Percentiles rank a stretch among this genome's conserved stretches.
phyloP scores from a whole-genome alignment of 2,888 invertebrate species.

The Pollenia griseotomentosa region DNA sequence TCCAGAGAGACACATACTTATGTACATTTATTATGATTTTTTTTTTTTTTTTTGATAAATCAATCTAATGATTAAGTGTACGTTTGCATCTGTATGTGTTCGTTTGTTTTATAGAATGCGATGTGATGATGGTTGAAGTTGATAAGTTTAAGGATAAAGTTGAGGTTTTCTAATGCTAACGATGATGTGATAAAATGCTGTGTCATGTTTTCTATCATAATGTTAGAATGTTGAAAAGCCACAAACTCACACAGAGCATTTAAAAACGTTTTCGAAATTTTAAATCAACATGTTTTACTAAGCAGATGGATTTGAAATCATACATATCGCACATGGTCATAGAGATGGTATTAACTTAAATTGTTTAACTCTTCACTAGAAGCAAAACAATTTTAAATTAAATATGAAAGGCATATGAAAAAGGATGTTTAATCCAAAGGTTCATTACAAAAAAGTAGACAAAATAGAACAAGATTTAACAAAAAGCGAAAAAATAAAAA shows the following conservation, averaged over 20 bases:
- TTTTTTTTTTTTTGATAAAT: conserved; percentile 1
- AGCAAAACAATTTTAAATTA: no score
- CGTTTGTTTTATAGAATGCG: background rate
- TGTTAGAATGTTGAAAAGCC: background rate
- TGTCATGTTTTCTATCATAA: background rate
- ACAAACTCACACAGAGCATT: background rate
- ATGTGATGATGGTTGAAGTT: background rate
- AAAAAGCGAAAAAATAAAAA: no score
- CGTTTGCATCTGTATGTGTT: background rate
- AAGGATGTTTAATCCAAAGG: no score
- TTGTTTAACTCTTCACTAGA: no score
- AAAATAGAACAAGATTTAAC: no score
- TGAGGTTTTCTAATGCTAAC: conserved; percentile 23
- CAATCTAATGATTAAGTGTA: background rate
- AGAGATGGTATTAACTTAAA: no score
- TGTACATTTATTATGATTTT: background rate
- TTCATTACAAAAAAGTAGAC: no score
- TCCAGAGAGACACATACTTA: background rate
- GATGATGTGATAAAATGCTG: conserved; percentile 2
- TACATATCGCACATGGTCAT: background rate
- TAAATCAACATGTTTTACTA: background rate
- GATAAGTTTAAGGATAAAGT: conserved; percentile 1
- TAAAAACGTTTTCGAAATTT: background rate
- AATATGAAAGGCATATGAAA: no score
- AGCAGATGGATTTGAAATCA: conserved; percentile 20